Conservation (phyloP, 2,888 invertebrate species). For the Zygaena filipendulae region DNA sequence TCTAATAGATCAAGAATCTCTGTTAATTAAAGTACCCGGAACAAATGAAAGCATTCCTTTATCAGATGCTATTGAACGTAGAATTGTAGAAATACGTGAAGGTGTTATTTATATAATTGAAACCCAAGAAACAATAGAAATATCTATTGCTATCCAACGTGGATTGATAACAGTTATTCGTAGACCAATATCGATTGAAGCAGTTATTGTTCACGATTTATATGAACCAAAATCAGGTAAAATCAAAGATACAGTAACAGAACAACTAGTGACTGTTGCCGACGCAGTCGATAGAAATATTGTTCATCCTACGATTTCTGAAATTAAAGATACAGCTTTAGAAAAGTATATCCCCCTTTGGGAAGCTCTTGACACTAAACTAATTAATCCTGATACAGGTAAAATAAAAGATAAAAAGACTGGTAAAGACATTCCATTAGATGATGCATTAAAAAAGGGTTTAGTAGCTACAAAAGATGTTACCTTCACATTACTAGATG, state of each 20-base stretch:
- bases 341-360: slow-evolving; percentile 78
- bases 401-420: slow-evolving; percentile 78
- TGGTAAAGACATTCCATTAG: slow-evolving; percentile 75
- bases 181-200: slow-evolving; percentile 82
- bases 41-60: slow-evolving; percentile 81
- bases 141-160: slow-evolving; percentile 75
- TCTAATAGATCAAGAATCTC: slow-evolving; percentile 80
- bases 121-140: slow-evolving; percentile 74
- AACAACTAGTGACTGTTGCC: slow-evolving; percentile 76
- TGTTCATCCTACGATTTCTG: slow-evolving; percentile 83
- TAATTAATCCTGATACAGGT: slow-evolving; percentile 77
- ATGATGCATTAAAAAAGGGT: slow-evolving; percentile 75
- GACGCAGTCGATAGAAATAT: slow-evolving; percentile 84
- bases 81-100: slow-evolving; percentile 79
- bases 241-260: slow-evolving; percentile 77
- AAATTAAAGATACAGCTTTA: slow-evolving; percentile 80
- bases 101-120: slow-evolving; percentile 78
- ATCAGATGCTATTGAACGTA: slow-evolving; percentile 83
- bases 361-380: slow-evolving; percentile 76
- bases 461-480: slow-evolving; percentile 78
- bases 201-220: slow-evolving; percentile 75
- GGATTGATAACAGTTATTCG: slow-evolving; percentile 76
- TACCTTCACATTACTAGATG: slow-evolving; percentile 77
- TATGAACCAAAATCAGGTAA: slow-evolving; percentile 77
- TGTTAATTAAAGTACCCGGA: slow-evolving; percentile 78